Evolutionary conservation across 2,888 invertebrate species (phyloP), one percentile per base, ranked within the genome.

Genomic region (Campopleginae sp.): DNA sequence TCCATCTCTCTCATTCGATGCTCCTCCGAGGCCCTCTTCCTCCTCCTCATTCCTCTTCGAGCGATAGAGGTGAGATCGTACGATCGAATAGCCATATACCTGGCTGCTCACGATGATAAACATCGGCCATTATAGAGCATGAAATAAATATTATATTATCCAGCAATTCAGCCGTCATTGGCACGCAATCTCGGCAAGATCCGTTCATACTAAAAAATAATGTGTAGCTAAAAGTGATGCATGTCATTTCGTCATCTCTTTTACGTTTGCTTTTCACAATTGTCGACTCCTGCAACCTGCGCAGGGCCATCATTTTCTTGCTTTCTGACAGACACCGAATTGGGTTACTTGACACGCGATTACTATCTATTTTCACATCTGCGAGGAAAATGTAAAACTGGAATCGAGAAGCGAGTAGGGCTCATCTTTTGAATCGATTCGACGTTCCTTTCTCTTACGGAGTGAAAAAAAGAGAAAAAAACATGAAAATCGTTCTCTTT

Each of bases 91-190:
- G 58, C 70, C 82, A 66, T 79, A 77, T 66, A 66, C 44, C 44
- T 54, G 63, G 23, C 46, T 65, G 74, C 66, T 54, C 82, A 48
- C 66, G 78, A 74, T 68, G 87, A 88, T 87, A 87, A 85, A 79
- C 78, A 86, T 87, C 87, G 86, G 72, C 86, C 85, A 82, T 86
- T 86, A 81, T 71, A 77, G 68, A 72, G 80, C 84, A 81, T 81
- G 72, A 81, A 87, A 87, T 86, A 86, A 87, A 85, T 77, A 80
- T 80, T 80, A 82, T 77, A 68, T 85, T 68, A 74, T 76, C 72
- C 72, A 46, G 58, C 68, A 76, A 77, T 82, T 82, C 77, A 71
- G 76, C 72, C 66, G 51, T 82, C 81, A 82, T 79, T 75, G 78
- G 70, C 72, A 65, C 65, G 72, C 71, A 77, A 65, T 72, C 71